Base-by-base conservation (phyloP, 2,113 vertebrate genomes). In the Canis aureus region DNA sequence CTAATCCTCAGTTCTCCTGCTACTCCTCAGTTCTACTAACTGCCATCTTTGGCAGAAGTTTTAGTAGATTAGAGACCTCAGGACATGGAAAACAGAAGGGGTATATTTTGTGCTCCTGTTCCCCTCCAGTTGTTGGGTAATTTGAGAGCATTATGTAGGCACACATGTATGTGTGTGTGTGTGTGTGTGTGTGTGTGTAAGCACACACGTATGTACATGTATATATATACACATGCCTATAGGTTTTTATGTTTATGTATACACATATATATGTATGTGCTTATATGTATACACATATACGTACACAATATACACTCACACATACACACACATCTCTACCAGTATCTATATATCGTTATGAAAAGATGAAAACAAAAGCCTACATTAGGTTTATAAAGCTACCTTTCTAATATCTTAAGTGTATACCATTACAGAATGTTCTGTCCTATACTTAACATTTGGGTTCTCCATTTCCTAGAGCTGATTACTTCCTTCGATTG, bases 361-460 rank as follows among this genome's bases (percentile, higher is more conserved):
- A 95, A 84, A 89, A 85, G 43, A 84, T 59, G 49, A 79, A 96
- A 51, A 35, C 12, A 53, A 60, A 85, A 85, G 38, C 10, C 43
- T 27, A 38, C 66, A 74, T 86, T 86, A 32, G 11, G 22, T 81
- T 95, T 91, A 10, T 95, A 91, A 82, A 94, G 38, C 32, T n/a
- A 2, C 91, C 38, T 60, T 87, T 93, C 86, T 19, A 79, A 19
- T 90, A 74, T 90, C 51, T 81, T 81, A 87, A 86, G 53, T 5
- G 1, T 29, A 83, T 55, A 20, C 27, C 69, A 62, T 91, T 82
- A 32, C 60, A 69, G 73, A 60, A 4, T 7, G 55, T 35, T 62
- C 20, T 88, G 32, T 57, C 62, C 55, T 76, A 0, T 80, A 62
- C 74, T 55, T 62, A 84, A 59, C 57, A 66, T 89, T 49, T 76